Conservation (phyloP, 1,140 invertebrate genomes). For the Bombus superbus region DNA sequence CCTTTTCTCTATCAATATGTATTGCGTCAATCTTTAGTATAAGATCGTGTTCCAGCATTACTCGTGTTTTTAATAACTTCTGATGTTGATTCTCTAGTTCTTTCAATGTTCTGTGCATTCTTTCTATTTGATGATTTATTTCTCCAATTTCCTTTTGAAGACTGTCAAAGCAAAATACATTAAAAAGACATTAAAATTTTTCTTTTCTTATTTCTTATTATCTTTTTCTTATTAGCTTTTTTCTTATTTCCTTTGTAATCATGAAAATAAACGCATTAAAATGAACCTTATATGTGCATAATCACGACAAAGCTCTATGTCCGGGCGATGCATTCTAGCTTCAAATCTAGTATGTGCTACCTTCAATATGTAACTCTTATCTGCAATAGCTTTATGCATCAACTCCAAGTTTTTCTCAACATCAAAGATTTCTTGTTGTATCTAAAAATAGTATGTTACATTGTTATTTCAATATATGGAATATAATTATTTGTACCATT, state of each 20-base stretch:
- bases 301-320: slow-evolving; percentile 94
- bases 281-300: slow-evolving; percentile 89
- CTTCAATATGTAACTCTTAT: slow-evolving; percentile 92
- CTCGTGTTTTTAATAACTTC: slow-evolving; percentile 91
- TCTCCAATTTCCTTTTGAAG: slow-evolving; percentile 93
- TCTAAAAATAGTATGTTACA: slow-evolving; percentile 73
- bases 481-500: slow-evolving; percentile 76
- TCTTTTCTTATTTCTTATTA: not conserved
- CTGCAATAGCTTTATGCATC: slow-evolving; percentile 85
- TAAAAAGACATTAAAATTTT: not conserved
- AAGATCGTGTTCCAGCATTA: slow-evolving; percentile 93
- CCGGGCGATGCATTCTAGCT: slow-evolving; percentile 86
- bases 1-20: slow-evolving; percentile 97
- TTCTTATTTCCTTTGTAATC: slow-evolving; percentile 1
- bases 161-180: slow-evolving; percentile 79
- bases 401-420: slow-evolving; percentile 86
- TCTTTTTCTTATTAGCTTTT: not conserved
- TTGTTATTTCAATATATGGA: not conserved
- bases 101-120: slow-evolving; percentile 90
- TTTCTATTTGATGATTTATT: slow-evolving; percentile 92
- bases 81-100: slow-evolving; percentile 94
- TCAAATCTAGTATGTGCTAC: slow-evolving; percentile 90
- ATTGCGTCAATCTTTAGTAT: slow-evolving; percentile 94
- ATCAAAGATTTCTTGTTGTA: slow-evolving; percentile 87
- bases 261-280: not conserved